Evolutionary conservation across 2,888 invertebrate species (phyloP).

Genomic region (Melipona bicolor): DNA sequence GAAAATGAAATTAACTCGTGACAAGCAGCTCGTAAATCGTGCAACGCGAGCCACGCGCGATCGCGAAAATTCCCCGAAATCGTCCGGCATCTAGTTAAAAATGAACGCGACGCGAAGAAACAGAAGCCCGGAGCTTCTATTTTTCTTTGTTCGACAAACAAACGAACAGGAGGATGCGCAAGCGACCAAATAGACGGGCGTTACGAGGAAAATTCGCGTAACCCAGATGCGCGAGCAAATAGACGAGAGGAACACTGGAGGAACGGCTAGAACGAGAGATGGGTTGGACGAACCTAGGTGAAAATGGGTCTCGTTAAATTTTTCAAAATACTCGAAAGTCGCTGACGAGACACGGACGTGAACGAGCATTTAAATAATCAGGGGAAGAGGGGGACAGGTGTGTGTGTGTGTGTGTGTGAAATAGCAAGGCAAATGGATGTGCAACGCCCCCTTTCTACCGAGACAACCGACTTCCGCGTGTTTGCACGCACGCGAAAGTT

Average conservation of each 20-base stretch:
- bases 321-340: conserved; percentile 21
- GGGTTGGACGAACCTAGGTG: too few relatives aligned
- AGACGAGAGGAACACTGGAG: neutral
- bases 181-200: neutral
- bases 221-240: conserved; percentile 24
- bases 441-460: neutral
- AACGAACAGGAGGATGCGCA: conserved; percentile 11
- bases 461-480: conserved; percentile 13
- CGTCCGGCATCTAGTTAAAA: conserved; percentile 24
- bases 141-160: neutral
- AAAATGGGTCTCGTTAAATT: conserved; percentile 31
- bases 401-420: neutral
- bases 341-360: neutral
- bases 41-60: too few relatives aligned
- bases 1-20: too few relatives aligned
- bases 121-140: too few relatives aligned
- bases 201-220: conserved; percentile 24
- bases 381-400: neutral
- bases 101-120: conserved; percentile 20
- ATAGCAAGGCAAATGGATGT: conserved; percentile 8
- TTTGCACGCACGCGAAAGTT: conserved; percentile 34
- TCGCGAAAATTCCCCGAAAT: neutral
- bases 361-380: conserved; percentile 12
- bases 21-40: too few relatives aligned
- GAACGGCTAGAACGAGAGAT: neutral